Evolutionary conservation across 2,113 vertebrate species (phyloP), one percentile per base, ranked within the genome.

Genomic region (Ramphastos sulfuratus): DNA sequence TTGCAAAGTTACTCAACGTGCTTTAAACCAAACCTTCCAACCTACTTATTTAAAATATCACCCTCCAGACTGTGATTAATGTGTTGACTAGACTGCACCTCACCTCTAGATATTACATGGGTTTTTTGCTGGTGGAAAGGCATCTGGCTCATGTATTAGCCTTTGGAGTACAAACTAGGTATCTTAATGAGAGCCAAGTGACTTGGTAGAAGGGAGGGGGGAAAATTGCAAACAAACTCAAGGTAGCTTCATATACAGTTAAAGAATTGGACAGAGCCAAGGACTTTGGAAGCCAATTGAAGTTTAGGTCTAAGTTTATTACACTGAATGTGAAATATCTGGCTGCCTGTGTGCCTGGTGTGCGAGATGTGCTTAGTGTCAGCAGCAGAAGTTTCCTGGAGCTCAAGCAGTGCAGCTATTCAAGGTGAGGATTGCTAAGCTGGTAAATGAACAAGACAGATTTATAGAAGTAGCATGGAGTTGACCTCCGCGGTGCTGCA

Each of bases 361-460:
- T 37, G 46, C 69, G 59, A 2, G 25, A 17, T 63, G 79, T 70
- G 75, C 87, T 93, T 65, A 66, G 80, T 8, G 4, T 56, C 59
- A 95, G 96, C 66, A 83, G 89, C 70, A 83, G 39, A 60, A 76
- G 75, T 86, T 92, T 82, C 78, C 79, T 85, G 84, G 59, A 67
- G 85, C 91, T 90, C 70, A 72, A 37, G 74, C 4, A 64, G 69
- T 55, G 87, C 81, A 82, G 85, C 83, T 96, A 79, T 90, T 94
- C 92, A 72, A 83, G 95, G 82, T 94, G 93, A 87, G 83, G 75
- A 77, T 89, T 82, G 91, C 87, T 92, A 93, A 95, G 76, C 77
- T 87, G 85, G 61, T 89, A 48, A 81, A 71, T 69, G 61, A 85
- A 75, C 5, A 44, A 82, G 71, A 24, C 79, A 27, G 48, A 64